phyloP scores from a whole-genome alignment of 2,888 invertebrate species.

The Drosophila mercatorum region DNA sequence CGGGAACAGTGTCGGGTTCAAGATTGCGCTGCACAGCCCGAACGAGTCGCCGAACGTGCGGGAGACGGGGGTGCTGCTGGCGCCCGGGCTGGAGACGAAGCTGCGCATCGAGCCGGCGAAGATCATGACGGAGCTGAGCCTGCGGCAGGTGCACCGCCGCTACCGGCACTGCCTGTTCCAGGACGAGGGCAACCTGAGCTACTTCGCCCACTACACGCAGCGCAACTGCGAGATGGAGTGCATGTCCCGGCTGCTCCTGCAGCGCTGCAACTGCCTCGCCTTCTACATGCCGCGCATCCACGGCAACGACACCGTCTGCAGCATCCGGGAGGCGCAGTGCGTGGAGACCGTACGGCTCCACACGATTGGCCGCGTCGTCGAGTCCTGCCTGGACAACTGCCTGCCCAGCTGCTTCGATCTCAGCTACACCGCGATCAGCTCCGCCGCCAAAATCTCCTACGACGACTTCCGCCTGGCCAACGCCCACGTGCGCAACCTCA shows the following conservation, averaged over 20 bases:
- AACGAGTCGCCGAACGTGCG: conserved; percentile 81
- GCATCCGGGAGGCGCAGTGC: conserved; percentile 88
- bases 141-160: conserved; percentile 65
- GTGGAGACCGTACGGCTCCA: conserved; percentile 66
- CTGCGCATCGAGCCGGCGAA: conserved; percentile 78
- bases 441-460: conserved; percentile 86
- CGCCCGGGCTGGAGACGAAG: conserved; percentile 78
- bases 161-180: conserved; percentile 89
- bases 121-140: conserved; percentile 65
- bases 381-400: conserved; percentile 85
- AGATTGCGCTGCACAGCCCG: conserved; percentile 80
- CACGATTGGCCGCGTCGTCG: conserved; percentile 45
- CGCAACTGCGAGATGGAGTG: conserved; percentile 92
- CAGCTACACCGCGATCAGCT: conserved; percentile 87
- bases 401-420: conserved; percentile 90
- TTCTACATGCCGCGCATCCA: conserved; percentile 86
- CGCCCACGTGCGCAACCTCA: conserved; percentile 48
- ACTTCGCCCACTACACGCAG: conserved; percentile 89
- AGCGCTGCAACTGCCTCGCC: conserved; percentile 79
- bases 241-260: conserved; percentile 88
- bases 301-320: conserved; percentile 88
- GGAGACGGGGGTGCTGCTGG: conserved; percentile 77
- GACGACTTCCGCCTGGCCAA: conserved; percentile 65
- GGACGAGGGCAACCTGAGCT: conserved; percentile 88
- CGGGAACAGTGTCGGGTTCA: conserved; percentile 86